Evolutionary conservation across 2,113 vertebrate species (phyloP), one percentile per base, ranked within the genome.

Genomic region (Pterocles orientalis): DNA sequence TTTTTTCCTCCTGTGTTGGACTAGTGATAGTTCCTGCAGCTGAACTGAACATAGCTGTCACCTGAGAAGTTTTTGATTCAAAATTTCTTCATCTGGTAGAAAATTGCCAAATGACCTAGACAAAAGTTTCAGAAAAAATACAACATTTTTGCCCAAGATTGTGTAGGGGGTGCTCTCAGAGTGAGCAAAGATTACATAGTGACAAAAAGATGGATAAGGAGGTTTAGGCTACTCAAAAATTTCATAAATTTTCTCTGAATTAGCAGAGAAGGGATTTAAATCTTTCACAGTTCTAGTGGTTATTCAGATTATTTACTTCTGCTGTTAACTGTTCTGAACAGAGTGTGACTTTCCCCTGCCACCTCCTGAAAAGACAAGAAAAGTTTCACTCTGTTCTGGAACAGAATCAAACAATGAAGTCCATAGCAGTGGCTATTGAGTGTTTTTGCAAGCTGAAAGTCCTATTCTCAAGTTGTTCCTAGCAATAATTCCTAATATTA

Each of bases 371-470:
- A 79, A 65, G 12, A 68, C 8, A 73, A 83, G 9, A 6, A 60
- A 71, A 28, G 4, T 50, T 91, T 94, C 23, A 31, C 1, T 5
- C 20, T 57, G 1, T 1, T 81, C 4, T 33, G 25, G 18, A 56
- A 57, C 10, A 54, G 31, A 89, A 50, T 70, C n/a, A 66, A 69
- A 75, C 12, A 64, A 4, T 43, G 15, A 92, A 89, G 16, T 3
- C 18, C 21, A 29, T 1, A 66, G 26, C 2, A 83, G 20, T 1
- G 3, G 68, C 34, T 18, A 39, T 0, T 54, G 12, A 60, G 15
- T 5, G 41, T 28, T 86, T 73, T 56, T 61, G 14, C 15, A 54
- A 31, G 19, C 18, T n/a, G 13, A 50, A 90, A 34, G 24, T 64
- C 41, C 7, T 64, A 3, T 54, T 89, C 92, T 78, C 47, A 65